Percentiles rank a stretch among this genome's conserved stretches.
Evolutionary conservation across 2,888 invertebrate genomes (phyloP).

Genomic region (Cantharis flavilabris): DNA sequence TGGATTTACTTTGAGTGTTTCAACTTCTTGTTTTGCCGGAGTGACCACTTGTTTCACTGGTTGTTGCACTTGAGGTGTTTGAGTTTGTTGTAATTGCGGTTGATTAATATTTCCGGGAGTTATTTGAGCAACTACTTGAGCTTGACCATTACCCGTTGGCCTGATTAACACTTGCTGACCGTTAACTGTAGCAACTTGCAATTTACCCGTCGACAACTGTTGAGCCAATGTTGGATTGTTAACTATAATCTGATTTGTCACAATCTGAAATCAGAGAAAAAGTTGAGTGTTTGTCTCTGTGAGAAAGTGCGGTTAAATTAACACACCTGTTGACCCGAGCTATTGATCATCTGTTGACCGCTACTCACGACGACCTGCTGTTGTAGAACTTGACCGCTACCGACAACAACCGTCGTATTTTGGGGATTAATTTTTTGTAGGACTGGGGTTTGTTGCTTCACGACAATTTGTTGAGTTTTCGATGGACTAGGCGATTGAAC

Average conservation of each 20-base stretch:
- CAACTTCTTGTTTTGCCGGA: slow-evolving; percentile 35
- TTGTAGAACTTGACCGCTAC: slow-evolving; percentile 50
- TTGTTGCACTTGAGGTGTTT: slow-evolving; percentile 9
- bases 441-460: slow-evolving; percentile 50
- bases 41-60: slow-evolving; percentile 30
- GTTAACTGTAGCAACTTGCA: slow-evolving; percentile 81
- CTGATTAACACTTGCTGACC: slow-evolving; percentile 85
- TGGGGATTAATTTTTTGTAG: slow-evolving; percentile 52
- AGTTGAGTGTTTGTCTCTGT: not conserved
- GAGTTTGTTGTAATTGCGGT: slow-evolving; percentile 27
- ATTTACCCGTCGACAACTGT: slow-evolving; percentile 80
- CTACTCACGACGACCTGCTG: slow-evolving; percentile 51
- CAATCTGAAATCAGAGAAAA: slow-evolving; percentile 47
- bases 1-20: slow-evolving; percentile 54
- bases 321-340: slow-evolving; percentile 52
- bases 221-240: slow-evolving; percentile 78
- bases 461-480: slow-evolving; percentile 49
- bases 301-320: not conserved
- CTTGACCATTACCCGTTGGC: slow-evolving; percentile 77
- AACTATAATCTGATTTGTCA: slow-evolving; percentile 72
- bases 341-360: slow-evolving; percentile 51
- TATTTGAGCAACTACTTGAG: slow-evolving; percentile 77
- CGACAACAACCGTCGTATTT: slow-evolving; percentile 51
- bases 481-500: slow-evolving; percentile 40
- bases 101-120: slow-evolving; percentile 52